These are phyloP conservation scores for Channa striata DNA, from an alignment of 2,797 vertebrate species.

Conservation along the genomic window DNA sequence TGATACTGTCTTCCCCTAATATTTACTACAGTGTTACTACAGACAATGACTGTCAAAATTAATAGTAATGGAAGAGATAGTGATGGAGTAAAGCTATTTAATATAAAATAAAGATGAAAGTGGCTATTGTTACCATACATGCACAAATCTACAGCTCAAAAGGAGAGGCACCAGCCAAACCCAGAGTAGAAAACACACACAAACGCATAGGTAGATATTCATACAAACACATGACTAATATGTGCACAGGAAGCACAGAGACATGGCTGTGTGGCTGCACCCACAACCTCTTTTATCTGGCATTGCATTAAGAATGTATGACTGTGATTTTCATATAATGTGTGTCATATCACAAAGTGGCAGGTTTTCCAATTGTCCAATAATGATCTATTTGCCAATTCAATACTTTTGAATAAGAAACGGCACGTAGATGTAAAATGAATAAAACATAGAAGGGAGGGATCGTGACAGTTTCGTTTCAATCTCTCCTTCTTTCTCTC, in stretches of 20 bases:
- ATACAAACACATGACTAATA: slow-evolving; percentile 25
- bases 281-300: slow-evolving; percentile 68
- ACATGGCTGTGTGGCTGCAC: slow-evolving; percentile 47
- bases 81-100: slow-evolving; percentile 10
- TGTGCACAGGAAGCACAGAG: slow-evolving; percentile 49
- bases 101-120: slow-evolving; percentile 19
- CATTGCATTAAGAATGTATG: slow-evolving; percentile 83
- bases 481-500: slow-evolving; percentile 52
- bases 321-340: slow-evolving; percentile 84
- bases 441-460: slow-evolving; percentile 83
- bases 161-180: slow-evolving; percentile 35
- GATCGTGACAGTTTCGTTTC: slow-evolving; percentile 75
- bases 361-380: slow-evolving; percentile 85
- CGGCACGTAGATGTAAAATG: slow-evolving; percentile 76
- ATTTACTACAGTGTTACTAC: slow-evolving; percentile 59
- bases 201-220: slow-evolving; percentile 29
- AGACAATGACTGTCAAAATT: slow-evolving; percentile 31
- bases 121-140: slow-evolving; percentile 18
- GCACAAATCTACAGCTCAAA: slow-evolving; percentile 16
- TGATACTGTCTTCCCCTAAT: slow-evolving; percentile 55
- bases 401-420: slow-evolving; percentile 77
- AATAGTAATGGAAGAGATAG: slow-evolving; percentile 6
- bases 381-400: slow-evolving; percentile 86
- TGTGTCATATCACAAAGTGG: slow-evolving; percentile 84
- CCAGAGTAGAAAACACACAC: slow-evolving; percentile 13